These are phyloP conservation scores for Pyrocoelia pectoralis DNA, from an alignment of 2,888 invertebrate species.

Conservation along the genomic window DNA sequence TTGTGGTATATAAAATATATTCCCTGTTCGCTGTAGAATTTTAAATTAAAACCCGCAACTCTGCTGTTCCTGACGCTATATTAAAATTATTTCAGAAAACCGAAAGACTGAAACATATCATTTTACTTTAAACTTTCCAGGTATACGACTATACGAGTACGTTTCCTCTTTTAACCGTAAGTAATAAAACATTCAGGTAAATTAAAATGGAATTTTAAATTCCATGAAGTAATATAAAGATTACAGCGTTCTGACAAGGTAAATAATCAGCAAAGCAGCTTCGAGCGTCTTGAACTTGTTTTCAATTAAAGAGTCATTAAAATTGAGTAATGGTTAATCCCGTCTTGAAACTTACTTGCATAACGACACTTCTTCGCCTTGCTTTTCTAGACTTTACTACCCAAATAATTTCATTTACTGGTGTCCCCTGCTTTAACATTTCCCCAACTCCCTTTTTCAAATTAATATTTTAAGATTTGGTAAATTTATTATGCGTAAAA, in stretches of 20 bases:
- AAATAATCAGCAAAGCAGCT: constrained; percentile 26
- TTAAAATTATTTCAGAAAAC: no score
- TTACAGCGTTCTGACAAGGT: constrained; percentile 9
- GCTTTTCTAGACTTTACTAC: constrained; percentile 17
- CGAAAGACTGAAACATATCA: no score
- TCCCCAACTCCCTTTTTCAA: neutral
- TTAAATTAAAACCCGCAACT: no score
- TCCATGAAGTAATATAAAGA: constrained; percentile 15
- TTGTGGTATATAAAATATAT: no score
- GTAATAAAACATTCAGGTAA: constrained; percentile 2
- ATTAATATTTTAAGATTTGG: neutral
- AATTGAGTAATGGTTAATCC: constrained; percentile 40
- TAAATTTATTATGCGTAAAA: neutral
- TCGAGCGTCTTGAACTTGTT: constrained; percentile 29
- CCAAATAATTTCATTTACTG: constrained; percentile 27
- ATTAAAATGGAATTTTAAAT: constrained; percentile 16
- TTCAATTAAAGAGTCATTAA: constrained; percentile 41
- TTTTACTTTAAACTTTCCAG: no score
- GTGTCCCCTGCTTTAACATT: neutral
- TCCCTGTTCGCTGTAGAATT: no score
- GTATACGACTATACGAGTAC: no score
- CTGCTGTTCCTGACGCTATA: no score
- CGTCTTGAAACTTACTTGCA: constrained; percentile 31
- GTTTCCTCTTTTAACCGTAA: neutral
- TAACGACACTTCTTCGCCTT: constrained; percentile 19